Base-by-base conservation (phyloP, 2,113 vertebrate species). In the Lophius piscatorius region DNA sequence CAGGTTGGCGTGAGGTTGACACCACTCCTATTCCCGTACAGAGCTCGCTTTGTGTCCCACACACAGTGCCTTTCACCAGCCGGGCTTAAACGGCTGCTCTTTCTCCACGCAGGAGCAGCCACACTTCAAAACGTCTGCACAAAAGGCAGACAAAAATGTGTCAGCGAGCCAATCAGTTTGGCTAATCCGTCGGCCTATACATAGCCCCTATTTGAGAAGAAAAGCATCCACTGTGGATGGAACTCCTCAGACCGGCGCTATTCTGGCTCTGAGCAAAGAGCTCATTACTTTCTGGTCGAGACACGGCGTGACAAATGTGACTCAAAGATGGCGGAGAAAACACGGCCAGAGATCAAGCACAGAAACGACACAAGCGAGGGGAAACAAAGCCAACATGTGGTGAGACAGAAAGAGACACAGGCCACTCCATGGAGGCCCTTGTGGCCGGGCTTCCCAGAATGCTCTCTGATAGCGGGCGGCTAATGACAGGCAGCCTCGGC, bases 401-500 rank as follows among this genome's bases (percentile, higher is more conserved):
- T 62, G 59, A 82, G 75, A 75, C 64, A 49, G 66, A 87, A 66
- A 77, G 81, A 83, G 79, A 83, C 78, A 68, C 22, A 17, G 57
- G 50, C 11, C 33, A 18, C 70, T 65, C 76, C n/a, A 14, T 11
- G 28, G 69, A 74, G 65, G 82, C 76, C 73, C 65, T 67, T 89
- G 84, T 70, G 83, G 84, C 69, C 38, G 4, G 17, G 48, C 69
- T 87, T 87, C 85, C 90, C 87, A 87, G 85, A 80, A 88, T 88
- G 84, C 85, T 74, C 76, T 78, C 80, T 80, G 86, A 88, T 88
- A 88, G 84, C 69, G 76, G 77, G 64, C 26, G 36, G 52, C 47
- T 90, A 91, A 91, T 91, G 83, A 91, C 81, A 91, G 88, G 61
- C 85, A 80, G 74, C 75, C 60, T 24, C 20, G 58, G 62, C 83